A percentile compares a stretch with the other conserved stretches of the same genome.
Evolutionary conservation across 2,888 invertebrate species (phyloP).

Genomic region (Plutella xylostella): DNA sequence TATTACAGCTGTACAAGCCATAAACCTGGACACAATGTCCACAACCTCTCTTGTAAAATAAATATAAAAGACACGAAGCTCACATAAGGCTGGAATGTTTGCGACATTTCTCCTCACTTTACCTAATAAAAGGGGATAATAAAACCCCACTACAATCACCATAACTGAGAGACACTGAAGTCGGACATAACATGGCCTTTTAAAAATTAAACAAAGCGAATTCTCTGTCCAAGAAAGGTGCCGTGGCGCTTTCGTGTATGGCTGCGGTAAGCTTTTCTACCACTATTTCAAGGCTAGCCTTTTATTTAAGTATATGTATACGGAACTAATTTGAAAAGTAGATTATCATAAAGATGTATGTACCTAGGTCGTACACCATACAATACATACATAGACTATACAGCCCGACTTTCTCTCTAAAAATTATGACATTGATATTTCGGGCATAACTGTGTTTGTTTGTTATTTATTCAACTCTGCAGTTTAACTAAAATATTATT

Average conservation of each 20-base stretch:
- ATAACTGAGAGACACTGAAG: slow-evolving; percentile 41
- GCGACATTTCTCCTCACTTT: slow-evolving; percentile 43
- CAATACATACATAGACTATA: background rate
- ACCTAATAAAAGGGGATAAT: slow-evolving; percentile 54
- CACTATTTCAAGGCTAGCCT: too few species aligned
- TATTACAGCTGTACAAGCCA: too few species aligned
- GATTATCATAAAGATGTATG: too few species aligned
- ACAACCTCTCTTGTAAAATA: background rate
- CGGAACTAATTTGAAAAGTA: too few species aligned
- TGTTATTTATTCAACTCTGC: too few species aligned
- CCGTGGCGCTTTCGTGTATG: background rate
- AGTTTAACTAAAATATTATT: too few species aligned
- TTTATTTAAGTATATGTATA: too few species aligned
- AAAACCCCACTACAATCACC: slow-evolving; percentile 67
- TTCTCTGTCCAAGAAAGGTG: background rate
- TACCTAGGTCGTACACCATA: too few species aligned
- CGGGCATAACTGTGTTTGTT: too few species aligned
- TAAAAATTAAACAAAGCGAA: slow-evolving; percentile 40
- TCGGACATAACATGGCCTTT: slow-evolving; percentile 31
- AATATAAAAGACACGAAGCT: slow-evolving; percentile 45
- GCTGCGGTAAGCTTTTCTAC: background rate
- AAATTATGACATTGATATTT: too few species aligned
- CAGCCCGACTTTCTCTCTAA: too few species aligned
- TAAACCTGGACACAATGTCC: background rate
- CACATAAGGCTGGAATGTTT: slow-evolving; percentile 37